phyloP scores from a whole-genome alignment of 2,797 vertebrate species.

The Carduelis carduelis region DNA sequence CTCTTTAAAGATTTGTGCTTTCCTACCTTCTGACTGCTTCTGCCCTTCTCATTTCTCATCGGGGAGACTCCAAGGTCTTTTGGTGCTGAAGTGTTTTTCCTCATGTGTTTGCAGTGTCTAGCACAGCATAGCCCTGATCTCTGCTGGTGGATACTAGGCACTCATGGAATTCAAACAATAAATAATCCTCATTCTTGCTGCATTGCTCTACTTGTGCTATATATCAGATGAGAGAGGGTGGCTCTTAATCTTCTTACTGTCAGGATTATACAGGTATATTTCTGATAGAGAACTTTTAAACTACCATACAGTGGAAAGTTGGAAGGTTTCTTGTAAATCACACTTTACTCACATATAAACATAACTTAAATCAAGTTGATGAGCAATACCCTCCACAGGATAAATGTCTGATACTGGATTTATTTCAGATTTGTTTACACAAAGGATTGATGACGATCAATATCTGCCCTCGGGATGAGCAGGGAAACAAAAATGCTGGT shows the following conservation, averaged over 20 bases:
- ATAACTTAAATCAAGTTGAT: constrained; percentile 54
- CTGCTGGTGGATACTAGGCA: background rate
- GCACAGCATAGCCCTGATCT: background rate
- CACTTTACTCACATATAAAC: constrained; percentile 19
- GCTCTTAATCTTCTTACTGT: constrained; percentile 29
- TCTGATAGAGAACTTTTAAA: constrained; percentile 55
- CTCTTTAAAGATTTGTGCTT: background rate
- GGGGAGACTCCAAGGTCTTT: background rate
- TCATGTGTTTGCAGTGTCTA: background rate
- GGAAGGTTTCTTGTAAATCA: constrained; percentile 56
- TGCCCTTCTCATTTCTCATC: background rate
- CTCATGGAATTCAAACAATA: background rate
- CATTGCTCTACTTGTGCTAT: background rate
- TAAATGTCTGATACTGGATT: constrained; percentile 32
- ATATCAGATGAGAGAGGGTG: constrained; percentile 10
- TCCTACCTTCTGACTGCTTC: background rate
- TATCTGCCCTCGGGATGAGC: background rate
- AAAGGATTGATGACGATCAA: background rate
- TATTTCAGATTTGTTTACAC: constrained; percentile 49
- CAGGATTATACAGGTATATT: constrained; percentile 30
- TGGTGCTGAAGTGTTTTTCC: background rate
- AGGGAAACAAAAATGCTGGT: background rate
- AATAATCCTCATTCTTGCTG: constrained; percentile 3
- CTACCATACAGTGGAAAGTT: background rate
- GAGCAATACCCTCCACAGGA: background rate